phyloP scores from a whole-genome alignment of 2,888 invertebrate species.

The Euproctis similis region DNA sequence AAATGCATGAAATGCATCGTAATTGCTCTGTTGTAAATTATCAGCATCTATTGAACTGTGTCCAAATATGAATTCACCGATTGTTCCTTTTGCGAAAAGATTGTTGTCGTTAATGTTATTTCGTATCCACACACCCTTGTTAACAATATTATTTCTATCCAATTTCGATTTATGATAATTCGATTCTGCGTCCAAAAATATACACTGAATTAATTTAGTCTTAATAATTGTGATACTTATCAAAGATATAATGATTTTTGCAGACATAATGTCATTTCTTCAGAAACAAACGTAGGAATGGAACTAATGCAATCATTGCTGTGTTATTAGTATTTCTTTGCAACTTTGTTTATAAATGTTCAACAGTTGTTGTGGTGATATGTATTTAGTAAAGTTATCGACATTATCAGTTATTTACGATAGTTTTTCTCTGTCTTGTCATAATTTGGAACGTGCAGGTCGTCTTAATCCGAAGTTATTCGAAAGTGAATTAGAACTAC shows the following conservation, averaged over 20 bases:
- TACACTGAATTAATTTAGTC: slow-evolving; percentile 10
- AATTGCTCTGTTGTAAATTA: slow-evolving; percentile 36
- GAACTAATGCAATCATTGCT: too few relatives aligned
- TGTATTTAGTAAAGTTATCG: slow-evolving; percentile 1
- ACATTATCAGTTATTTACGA: neutral
- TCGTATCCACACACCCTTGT: slow-evolving; percentile 51
- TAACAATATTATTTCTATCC: slow-evolving; percentile 50
- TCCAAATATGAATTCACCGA: slow-evolving; percentile 44
- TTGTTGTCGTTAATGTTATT: slow-evolving; percentile 22
- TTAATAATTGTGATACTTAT: slow-evolving; percentile 18
- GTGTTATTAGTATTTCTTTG: slow-evolving; percentile 23
- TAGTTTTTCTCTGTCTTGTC: neutral
- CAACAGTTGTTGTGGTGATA: slow-evolving; percentile 20
- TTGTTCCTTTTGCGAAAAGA: slow-evolving; percentile 17
- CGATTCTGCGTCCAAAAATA: slow-evolving; percentile 26
- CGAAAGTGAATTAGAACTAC: too few relatives aligned
- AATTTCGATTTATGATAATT: slow-evolving; percentile 34
- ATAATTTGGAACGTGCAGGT: neutral
- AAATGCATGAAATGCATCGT: slow-evolving; percentile 34
- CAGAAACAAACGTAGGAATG: too few relatives aligned
- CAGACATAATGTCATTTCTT: slow-evolving; percentile 39
- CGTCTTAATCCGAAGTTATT: too few relatives aligned
- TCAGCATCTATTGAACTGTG: slow-evolving; percentile 46
- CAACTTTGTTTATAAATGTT: slow-evolving; percentile 28
- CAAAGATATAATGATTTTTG: slow-evolving; percentile 27